Evolutionary conservation across 2,113 vertebrate species (phyloP).

Genomic region (Hepsetus odoe): DNA sequence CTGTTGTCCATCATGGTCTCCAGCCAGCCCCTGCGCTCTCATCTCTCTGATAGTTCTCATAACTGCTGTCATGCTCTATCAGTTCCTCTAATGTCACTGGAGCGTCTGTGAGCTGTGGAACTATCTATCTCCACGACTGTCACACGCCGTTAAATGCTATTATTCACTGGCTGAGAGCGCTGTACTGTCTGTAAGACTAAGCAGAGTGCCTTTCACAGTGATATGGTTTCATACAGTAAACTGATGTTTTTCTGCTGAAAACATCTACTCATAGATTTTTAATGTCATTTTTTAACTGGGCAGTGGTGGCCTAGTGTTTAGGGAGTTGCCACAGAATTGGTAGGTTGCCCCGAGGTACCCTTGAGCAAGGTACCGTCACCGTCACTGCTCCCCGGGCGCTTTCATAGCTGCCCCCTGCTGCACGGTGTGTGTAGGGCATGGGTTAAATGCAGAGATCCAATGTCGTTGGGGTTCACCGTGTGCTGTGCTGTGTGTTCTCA

Average conservation of each 20-base stretch:
- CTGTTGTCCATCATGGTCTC: constrained; percentile 55
- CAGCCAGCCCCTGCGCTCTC: constrained; percentile 52
- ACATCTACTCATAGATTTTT: neutral
- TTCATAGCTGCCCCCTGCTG: too few relatives aligned
- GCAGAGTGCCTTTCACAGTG: constrained; percentile 32
- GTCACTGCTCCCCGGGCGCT: too few relatives aligned
- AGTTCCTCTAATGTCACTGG: constrained; percentile 64
- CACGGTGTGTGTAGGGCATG: too few relatives aligned
- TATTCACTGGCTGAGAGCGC: constrained; percentile 40
- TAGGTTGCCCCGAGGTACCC: too few relatives aligned
- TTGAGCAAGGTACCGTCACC: too few relatives aligned
- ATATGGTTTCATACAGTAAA: constrained; percentile 11
- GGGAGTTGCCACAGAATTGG: too few relatives aligned
- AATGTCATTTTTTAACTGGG: neutral
- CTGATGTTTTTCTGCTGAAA: neutral
- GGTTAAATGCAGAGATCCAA: too few relatives aligned
- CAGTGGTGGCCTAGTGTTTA: too few relatives aligned
- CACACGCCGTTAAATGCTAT: constrained; percentile 54
- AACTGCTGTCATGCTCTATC: constrained; percentile 69
- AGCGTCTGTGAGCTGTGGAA: constrained; percentile 58
- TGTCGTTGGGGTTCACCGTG: too few relatives aligned
- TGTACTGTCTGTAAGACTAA: constrained; percentile 16
- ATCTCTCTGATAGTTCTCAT: constrained; percentile 68
- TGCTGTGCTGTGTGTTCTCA: too few relatives aligned
- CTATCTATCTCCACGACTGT: constrained; percentile 59